phyloP scores from a whole-genome alignment of 2,888 invertebrate genomes.

The Ophion costatus region DNA sequence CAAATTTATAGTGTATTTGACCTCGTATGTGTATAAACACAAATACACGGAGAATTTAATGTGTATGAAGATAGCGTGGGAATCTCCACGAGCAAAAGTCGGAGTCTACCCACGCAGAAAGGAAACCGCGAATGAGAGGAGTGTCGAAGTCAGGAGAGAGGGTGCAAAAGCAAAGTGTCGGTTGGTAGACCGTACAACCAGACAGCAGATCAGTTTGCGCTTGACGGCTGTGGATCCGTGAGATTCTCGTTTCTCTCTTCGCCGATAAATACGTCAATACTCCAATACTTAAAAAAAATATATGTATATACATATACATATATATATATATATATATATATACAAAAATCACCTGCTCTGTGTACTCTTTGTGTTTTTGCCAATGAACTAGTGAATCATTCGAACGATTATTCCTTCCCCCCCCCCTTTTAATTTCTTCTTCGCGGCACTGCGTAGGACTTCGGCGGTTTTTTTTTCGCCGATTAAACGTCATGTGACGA shows the following conservation, averaged over 20 bases:
- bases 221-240: slow-evolving; percentile 72
- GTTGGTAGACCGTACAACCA: slow-evolving; percentile 57
- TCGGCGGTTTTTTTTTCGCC: not conserved
- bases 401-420: not conserved
- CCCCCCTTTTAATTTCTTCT: not conserved
- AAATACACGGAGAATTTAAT: slow-evolving; percentile 8
- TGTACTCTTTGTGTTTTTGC: slow-evolving; percentile 18
- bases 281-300: not conserved
- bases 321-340: not conserved
- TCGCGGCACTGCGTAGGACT: too few species aligned
- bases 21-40: not conserved
- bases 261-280: slow-evolving; percentile 10
- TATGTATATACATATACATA: not conserved
- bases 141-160: slow-evolving; percentile 64
- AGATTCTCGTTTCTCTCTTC: slow-evolving; percentile 55
- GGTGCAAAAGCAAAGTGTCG: slow-evolving; percentile 67
- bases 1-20: slow-evolving; percentile 11
- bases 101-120: slow-evolving; percentile 62
- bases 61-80: slow-evolving; percentile 64
- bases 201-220: slow-evolving; percentile 78
- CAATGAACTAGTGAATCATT: slow-evolving; percentile 21
- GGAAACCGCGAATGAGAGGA: slow-evolving; percentile 67
- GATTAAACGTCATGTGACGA: slow-evolving; percentile 11
- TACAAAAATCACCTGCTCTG: not conserved
- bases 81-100: slow-evolving; percentile 50